These are phyloP conservation scores for Exephanes ischioxanthus DNA, from an alignment of 2,888 invertebrate species.

Conservation along the genomic window DNA sequence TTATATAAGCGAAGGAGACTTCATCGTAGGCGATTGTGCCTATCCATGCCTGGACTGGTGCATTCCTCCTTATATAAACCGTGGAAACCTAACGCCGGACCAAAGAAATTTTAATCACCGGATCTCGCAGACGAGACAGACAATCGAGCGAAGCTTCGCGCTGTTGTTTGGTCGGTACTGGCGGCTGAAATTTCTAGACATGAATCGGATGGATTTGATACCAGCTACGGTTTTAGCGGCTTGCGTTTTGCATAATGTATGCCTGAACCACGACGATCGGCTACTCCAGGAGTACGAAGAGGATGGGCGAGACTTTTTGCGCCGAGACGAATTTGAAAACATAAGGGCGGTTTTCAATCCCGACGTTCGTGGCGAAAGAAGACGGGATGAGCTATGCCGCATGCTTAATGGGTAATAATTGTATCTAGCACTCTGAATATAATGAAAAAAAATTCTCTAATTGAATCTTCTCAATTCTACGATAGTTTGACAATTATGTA, in stretches of 20 bases:
- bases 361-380: background rate
- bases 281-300: conserved; percentile 9
- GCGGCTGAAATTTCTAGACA: conserved; percentile 73
- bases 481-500: too few relatives aligned
- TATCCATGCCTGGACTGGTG: conserved; percentile 71
- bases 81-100: conserved; percentile 63
- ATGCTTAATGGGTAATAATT: too few relatives aligned
- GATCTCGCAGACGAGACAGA: conserved; percentile 68
- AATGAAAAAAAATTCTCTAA: too few relatives aligned
- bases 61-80: conserved; percentile 70
- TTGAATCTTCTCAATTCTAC: too few relatives aligned
- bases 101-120: conserved; percentile 66
- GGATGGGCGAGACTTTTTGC: background rate
- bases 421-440: too few relatives aligned
- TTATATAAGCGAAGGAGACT: conserved; percentile 60
- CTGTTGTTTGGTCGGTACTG: conserved; percentile 73
- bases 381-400: background rate
- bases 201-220: conserved; percentile 72
- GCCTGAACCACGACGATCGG: conserved; percentile 36
- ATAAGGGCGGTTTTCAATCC: background rate
- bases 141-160: conserved; percentile 73
- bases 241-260: conserved; percentile 72
- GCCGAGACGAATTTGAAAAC: too few relatives aligned
- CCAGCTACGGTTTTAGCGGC: conserved; percentile 72
- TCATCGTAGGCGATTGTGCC: conserved; percentile 73